Evolutionary conservation across 2,113 vertebrate genomes (phyloP).

Genomic region (Pristiophorus japonicus): DNA sequence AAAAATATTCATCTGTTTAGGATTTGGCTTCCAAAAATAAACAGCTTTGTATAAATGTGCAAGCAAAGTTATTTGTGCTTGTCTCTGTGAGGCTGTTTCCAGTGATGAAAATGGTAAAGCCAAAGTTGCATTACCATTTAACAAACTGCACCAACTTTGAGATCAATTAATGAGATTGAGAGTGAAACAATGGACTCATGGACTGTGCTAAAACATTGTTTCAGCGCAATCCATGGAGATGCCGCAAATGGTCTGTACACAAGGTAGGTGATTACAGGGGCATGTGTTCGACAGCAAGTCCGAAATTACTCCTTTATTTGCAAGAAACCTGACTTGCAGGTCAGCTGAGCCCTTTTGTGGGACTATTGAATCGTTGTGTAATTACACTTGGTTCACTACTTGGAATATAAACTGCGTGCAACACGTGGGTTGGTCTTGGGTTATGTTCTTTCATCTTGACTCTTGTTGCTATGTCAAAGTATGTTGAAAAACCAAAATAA

Average conservation of each 20-base stretch:
- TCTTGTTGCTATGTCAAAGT: not conserved
- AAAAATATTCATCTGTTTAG: not conserved
- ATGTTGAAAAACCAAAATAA: not conserved
- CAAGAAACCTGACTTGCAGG: not conserved
- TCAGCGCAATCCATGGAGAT: constrained; percentile 75
- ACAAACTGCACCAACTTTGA: not conserved
- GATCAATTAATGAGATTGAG: constrained; percentile 97
- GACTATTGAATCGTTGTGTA: not conserved
- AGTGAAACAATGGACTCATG: constrained; percentile 89
- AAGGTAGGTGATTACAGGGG: constrained; percentile 61
- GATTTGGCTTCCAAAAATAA: not conserved
- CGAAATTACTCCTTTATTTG: not conserved
- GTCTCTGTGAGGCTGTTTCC: not conserved
- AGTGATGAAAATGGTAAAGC: not conserved
- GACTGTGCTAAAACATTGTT: constrained; percentile 94
- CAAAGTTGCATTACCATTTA: not conserved
- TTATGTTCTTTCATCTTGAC: not conserved
- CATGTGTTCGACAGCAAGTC: not conserved
- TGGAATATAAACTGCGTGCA: not conserved
- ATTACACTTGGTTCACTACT: not conserved
- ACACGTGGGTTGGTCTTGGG: not conserved
- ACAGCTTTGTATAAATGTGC: not conserved
- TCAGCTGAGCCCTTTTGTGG: not conserved
- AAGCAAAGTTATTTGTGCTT: not conserved
- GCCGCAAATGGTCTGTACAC: constrained; percentile 79